Conservation (phyloP, 2,888 invertebrate genomes). For the Aphidius colemani region DNA sequence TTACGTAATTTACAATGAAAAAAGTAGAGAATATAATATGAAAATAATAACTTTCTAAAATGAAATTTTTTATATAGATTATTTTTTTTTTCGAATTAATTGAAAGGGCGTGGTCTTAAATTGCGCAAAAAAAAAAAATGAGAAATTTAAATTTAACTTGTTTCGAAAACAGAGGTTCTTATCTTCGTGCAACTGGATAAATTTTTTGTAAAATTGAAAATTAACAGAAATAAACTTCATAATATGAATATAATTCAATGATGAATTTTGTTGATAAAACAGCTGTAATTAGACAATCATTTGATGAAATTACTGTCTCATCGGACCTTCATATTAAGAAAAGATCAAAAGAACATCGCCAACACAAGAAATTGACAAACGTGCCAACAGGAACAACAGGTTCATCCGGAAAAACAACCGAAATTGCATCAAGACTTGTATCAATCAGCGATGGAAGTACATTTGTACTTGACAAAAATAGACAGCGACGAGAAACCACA, state of each 20-base stretch:
- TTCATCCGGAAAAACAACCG: slow-evolving; percentile 49
- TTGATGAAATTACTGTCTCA: slow-evolving; percentile 61
- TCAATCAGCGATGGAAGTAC: slow-evolving; percentile 49
- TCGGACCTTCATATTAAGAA: slow-evolving; percentile 55
- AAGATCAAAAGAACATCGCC: slow-evolving; percentile 57
- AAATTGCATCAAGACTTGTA: slow-evolving; percentile 49
- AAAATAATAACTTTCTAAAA: no score
- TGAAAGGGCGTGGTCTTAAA: no score
- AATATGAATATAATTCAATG: no score
- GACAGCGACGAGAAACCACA: slow-evolving; percentile 46
- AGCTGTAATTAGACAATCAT: slow-evolving; percentile 55
- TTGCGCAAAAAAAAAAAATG: no score
- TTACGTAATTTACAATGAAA: no score
- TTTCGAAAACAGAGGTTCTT: no score
- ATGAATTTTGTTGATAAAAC: slow-evolving; percentile 8
- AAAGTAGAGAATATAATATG: no score
- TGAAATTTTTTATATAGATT: no score
- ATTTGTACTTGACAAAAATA: slow-evolving; percentile 43
- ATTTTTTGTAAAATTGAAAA: no score
- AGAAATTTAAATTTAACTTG: no score
- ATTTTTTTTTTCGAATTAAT: slow-evolving; percentile 7
- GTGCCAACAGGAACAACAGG: slow-evolving; percentile 53
- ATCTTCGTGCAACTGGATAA: no score
- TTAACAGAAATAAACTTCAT: no score
- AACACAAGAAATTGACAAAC: slow-evolving; percentile 54